Evolutionary conservation across 2,113 vertebrate species (phyloP), one percentile per base, ranked within the genome.

Genomic region (Podiceps cristatus): DNA sequence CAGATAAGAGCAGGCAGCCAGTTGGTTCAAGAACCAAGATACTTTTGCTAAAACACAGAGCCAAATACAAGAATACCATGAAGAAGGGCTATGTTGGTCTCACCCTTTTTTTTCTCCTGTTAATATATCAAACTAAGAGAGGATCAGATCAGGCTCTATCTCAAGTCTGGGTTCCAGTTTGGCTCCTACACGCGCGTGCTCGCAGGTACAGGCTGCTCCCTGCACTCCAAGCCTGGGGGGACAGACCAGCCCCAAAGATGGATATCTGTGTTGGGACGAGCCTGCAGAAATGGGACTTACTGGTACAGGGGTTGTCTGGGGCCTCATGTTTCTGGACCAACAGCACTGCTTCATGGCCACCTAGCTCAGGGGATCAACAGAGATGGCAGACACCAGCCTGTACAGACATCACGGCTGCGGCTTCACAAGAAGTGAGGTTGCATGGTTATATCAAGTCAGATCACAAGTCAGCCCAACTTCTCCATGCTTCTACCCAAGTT

Each of bases 161-260:
- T 44, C 49, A 44, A 23, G 42, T 27, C 0, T 52, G 35, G 12
- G 58, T 35, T 71, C 42, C 42, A 49, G 31, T 58, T 37, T 4
- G 4, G 31, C 35, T 56, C 49, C 58, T 18, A 15, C 50, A 23
- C 6, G 31, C 1, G 7, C 24, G 18, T 5, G 0, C 9, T 71
- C 25, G 12, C 56, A 31, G 56, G 18, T 33, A 17, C 0, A 1
- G 31, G 19, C 24, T 10, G 15, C 63, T 69, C 47, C n/a, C 49
- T 56, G 64, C 16, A 14, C 63, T 69, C 63, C 56, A 49, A 37
- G 72, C n/a, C 72, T 29, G 7, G 28, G 42, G 25, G 11, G n/a
- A 17, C 28, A 56, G 29, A 55, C 12, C 19, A 69, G 42, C 13
- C n/a, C 47, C 55, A 20, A 25, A 29, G 47, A 29, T 8, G 13